A percentile compares a stretch with the other conserved stretches of the same genome.
Evolutionary conservation across 2,797 vertebrate genomes (phyloP).

Genomic region (Characodon lateralis): DNA sequence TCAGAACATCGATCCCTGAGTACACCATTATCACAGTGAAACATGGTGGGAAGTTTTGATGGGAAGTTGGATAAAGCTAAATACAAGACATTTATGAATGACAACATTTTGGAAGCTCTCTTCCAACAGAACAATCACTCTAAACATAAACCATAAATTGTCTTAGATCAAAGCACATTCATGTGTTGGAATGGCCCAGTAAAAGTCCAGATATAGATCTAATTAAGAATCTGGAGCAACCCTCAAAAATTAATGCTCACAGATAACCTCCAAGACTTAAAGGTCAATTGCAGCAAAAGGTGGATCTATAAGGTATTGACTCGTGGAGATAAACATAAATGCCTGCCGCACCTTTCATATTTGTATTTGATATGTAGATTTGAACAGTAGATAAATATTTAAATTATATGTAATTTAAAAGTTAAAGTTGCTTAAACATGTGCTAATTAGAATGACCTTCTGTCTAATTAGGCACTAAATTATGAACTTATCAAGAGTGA

Average conservation of each 20-base stretch:
- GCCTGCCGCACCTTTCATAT: not conserved
- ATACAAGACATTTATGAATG: not conserved
- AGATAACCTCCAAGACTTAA: not conserved
- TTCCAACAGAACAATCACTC: not conserved
- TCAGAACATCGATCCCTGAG: not conserved
- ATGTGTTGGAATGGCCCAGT: not conserved
- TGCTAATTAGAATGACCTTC: slow-evolving; percentile 8
- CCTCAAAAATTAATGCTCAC: not conserved
- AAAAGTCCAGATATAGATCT: not conserved
- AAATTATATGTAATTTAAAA: not conserved
- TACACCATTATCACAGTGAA: too few relatives aligned
- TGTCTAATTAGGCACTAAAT: slow-evolving; percentile 18
- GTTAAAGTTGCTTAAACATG: not conserved
- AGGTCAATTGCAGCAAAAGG: not conserved
- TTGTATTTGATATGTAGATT: not conserved
- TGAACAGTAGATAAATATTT: not conserved
- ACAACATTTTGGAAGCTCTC: not conserved
- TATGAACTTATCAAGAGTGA: slow-evolving; percentile 6
- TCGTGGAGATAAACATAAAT: not conserved
- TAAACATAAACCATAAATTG: not conserved
- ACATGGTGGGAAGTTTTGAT: not conserved
- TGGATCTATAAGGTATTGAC: not conserved
- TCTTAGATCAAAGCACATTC: not conserved
- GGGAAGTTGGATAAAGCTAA: not conserved
- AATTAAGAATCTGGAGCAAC: not conserved